Evolutionary conservation across 2,888 invertebrate genomes (phyloP).

Genomic region (Callimorpha dominula): DNA sequence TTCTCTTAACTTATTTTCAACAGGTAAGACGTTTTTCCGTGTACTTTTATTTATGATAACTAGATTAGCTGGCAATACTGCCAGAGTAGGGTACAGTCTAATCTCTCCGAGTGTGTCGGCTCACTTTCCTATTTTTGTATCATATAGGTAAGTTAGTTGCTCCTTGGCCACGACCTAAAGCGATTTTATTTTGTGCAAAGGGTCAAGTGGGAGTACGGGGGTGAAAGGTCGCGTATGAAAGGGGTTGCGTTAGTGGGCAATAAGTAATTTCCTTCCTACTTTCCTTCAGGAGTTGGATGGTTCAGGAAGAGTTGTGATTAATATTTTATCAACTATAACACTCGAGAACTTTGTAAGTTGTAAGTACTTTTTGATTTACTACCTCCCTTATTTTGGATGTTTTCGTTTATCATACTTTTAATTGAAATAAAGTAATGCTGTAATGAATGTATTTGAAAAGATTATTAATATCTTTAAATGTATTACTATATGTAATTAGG

Average conservation of each 20-base stretch:
- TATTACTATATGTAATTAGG: background rate
- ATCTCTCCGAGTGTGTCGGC: conserved; percentile 15
- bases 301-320: conserved; percentile 54
- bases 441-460: background rate
- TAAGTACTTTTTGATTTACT: conserved; percentile 30
- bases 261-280: conserved; percentile 63
- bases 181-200: conserved; percentile 59
- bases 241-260: conserved; percentile 58
- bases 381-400: conserved; percentile 6
- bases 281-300: conserved; percentile 48
- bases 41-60: conserved; percentile 7
- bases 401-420: conserved; percentile 16
- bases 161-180: conserved; percentile 48
- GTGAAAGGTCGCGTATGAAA: conserved; percentile 57
- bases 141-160: conserved; percentile 42
- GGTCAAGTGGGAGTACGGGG: conserved; percentile 56
- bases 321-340: conserved; percentile 52
- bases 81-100: conserved; percentile 12
- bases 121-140: conserved; percentile 35
- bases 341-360: conserved; percentile 25
- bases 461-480: background rate
- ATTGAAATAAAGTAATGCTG: background rate
- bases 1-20: background rate
- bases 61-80: conserved; percentile 11
- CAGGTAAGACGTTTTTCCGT: background rate